Conservation (phyloP, 2,797 vertebrate genomes). For the Loriculus beryllinus region DNA sequence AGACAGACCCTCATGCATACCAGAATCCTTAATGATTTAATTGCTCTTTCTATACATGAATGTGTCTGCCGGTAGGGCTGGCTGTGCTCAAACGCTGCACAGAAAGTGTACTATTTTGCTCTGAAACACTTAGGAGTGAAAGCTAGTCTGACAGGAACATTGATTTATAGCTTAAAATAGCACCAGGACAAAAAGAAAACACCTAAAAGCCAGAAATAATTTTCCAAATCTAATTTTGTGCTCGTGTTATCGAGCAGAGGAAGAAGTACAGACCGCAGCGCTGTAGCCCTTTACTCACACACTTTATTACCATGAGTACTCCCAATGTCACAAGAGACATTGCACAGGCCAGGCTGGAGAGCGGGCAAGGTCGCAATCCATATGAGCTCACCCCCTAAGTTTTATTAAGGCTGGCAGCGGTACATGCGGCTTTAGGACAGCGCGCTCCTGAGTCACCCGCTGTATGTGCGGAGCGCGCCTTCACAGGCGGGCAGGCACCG, state of each 20-base stretch:
- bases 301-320: rapidly evolving
- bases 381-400: rapidly evolving
- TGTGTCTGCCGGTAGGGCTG: rapidly evolving
- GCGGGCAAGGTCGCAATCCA: rapidly evolving
- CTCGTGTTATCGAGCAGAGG: neutral
- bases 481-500: neutral
- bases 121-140: neutral
- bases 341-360: rapidly evolving
- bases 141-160: neutral
- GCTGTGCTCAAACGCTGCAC: neutral
- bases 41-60: rapidly evolving
- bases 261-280: rapidly evolving
- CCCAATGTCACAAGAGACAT: neutral
- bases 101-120: neutral
- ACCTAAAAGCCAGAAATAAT: neutral
- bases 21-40: neutral
- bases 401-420: rapidly evolving
- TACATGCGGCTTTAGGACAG: neutral
- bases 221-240: neutral
- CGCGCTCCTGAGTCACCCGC: neutral
- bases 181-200: neutral
- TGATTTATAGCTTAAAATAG: neutral
- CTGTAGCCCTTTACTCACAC: rapidly evolving
- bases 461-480: rapidly evolving
- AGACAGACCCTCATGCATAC: neutral